Evolutionary conservation across 2,797 vertebrate species (phyloP), one percentile per base, ranked within the genome.

Genomic region (Xyrichtys novacula): DNA sequence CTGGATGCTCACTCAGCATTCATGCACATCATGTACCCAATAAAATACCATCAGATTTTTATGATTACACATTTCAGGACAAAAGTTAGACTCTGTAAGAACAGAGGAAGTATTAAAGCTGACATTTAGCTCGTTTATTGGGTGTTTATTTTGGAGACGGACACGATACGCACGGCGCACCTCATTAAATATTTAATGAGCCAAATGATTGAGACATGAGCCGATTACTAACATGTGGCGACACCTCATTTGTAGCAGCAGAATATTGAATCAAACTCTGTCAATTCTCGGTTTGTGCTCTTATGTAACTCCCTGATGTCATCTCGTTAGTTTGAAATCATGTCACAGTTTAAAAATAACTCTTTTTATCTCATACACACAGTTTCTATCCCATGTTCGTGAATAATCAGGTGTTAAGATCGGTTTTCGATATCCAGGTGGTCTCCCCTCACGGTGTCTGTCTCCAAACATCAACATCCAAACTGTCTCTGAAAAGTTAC

Each of bases 1-100:
- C 36, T 9, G 10, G 20, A 17, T 74, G 83, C 78, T 28, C 48
- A 53, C 66, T 84, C 80, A 86, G 86, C 88, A 79, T 17, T 3
- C 22, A 46, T 46, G 23, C 44, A 46, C 44, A 46, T 25, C 23
- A 25, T 23, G 22, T 46, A 46, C 22, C 44, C 22, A 25, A 16
- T 23, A 15, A 46, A 46, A 44, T 7, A 10, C 20, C 0, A 2
- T 9, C 5, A 23, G n/a, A 19, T 22, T 3, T 9, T 2, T 10
- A 23, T 42, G 9, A 23, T 17, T 0, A n/a, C n/a, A n/a, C n/a
- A n/a, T n/a, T n/a, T n/a, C n/a, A n/a, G n/a, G n/a, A n/a, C n/a
- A n/a, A n/a, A n/a, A n/a, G n/a, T n/a, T n/a, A n/a, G n/a, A n/a
- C n/a, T n/a, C n/a, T n/a, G n/a, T n/a, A n/a, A n/a, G n/a, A n/a